phyloP scores from a whole-genome alignment of 2,113 vertebrate species.

The Cyanistes caeruleus region DNA sequence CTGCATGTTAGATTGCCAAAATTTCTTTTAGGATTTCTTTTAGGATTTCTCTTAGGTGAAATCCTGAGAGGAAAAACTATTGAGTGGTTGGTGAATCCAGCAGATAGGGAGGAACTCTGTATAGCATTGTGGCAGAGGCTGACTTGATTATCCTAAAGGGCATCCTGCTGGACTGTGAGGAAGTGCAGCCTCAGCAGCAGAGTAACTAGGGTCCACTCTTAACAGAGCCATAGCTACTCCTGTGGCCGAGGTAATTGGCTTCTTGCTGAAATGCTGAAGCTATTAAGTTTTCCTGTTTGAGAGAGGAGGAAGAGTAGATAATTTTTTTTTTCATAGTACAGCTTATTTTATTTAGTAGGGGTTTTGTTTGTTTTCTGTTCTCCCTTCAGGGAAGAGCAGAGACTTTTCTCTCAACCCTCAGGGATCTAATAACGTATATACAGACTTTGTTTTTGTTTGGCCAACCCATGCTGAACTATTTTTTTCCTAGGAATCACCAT shows the following conservation, averaged over 20 bases:
- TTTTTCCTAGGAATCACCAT: not conserved
- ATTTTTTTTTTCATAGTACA: not conserved
- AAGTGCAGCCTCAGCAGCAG: not conserved
- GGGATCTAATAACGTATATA: not conserved
- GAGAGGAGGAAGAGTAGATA: not conserved
- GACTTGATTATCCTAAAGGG: not conserved
- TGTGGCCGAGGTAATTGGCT: not conserved
- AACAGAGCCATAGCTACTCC: not conserved
- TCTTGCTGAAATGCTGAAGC: not conserved
- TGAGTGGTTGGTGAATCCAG: not conserved
- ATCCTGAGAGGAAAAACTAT: not conserved
- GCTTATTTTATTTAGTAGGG: not conserved
- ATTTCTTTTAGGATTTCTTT: not conserved
- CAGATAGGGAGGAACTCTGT: not conserved
- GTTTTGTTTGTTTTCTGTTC: not conserved
- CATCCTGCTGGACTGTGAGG: not conserved
- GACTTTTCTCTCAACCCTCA: not conserved
- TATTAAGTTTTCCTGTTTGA: not conserved
- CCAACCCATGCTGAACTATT: not conserved
- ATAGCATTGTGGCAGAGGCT: not conserved
- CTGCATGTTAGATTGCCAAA: not conserved
- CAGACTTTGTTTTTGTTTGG: not conserved
- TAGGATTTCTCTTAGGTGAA: not conserved
- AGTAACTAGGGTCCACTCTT: not conserved
- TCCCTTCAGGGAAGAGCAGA: not conserved